A percentile compares a stretch with the other conserved stretches of the same genome.
phyloP scores from a whole-genome alignment of 2,888 invertebrate genomes.

The Lasius platythorax region DNA sequence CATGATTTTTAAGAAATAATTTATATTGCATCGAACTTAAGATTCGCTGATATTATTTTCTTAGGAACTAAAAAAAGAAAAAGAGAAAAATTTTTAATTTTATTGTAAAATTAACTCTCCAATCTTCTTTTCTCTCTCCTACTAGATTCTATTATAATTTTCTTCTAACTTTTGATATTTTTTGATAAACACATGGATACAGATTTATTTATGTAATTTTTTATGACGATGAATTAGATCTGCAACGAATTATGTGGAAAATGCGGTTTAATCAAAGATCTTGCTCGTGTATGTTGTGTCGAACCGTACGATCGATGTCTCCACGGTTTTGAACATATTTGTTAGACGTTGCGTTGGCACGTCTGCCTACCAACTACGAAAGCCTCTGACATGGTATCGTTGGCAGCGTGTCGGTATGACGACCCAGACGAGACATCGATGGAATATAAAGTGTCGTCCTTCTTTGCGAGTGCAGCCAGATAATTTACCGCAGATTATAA shows the following conservation, averaged over 20 bases:
- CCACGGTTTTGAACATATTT: constrained; percentile 73
- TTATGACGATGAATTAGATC: neutral
- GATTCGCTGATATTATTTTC: neutral
- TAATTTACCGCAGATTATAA: constrained; percentile 43
- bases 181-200: neutral
- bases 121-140: neutral
- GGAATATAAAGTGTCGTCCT: constrained; percentile 77
- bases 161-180: neutral
- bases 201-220: neutral
- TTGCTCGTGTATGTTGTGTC: constrained; percentile 51
- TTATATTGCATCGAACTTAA: neutral
- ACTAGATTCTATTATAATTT: neutral
- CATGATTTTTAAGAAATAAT: neutral
- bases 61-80: neutral
- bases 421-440: constrained; percentile 73
- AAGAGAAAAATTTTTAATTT: neutral
- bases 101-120: neutral
- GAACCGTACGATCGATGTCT: constrained; percentile 62
- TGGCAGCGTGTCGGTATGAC: constrained; percentile 79
- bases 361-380: constrained; percentile 77
- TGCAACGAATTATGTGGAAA: constrained; percentile 1
- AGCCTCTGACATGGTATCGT: constrained; percentile 63
- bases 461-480: constrained; percentile 64
- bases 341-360: constrained; percentile 73
- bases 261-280: constrained; percentile 11